Percentiles rank a stretch among this genome's conserved stretches.
Conservation (phyloP, 2,113 vertebrate species). For the Bettongia penicillata region DNA sequence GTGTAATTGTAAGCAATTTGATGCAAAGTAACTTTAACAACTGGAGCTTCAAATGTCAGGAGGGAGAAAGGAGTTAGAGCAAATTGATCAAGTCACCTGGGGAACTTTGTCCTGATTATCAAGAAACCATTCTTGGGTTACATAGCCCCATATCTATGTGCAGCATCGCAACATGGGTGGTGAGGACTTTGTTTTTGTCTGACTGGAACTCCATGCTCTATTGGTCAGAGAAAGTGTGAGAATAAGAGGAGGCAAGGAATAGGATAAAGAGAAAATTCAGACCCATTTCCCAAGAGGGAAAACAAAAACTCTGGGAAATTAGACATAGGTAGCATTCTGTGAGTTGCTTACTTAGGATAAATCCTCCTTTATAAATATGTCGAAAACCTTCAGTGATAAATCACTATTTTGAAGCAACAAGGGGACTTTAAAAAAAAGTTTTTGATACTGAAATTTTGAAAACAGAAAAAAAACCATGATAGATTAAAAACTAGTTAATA, state of each 20-base stretch:
- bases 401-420: neutral
- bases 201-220: neutral
- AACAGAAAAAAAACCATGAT: neutral
- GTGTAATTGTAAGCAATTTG: neutral
- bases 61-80: neutral
- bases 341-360: neutral
- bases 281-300: neutral
- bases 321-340: neutral
- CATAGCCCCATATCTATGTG: neutral
- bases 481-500: neutral
- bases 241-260: neutral
- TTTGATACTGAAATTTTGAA: neutral
- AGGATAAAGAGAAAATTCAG: neutral
- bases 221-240: neutral
- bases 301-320: neutral
- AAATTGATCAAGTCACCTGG: neutral
- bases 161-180: neutral
- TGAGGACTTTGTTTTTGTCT: neutral
- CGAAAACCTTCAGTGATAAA: neutral
- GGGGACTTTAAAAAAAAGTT: neutral
- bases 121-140: neutral
- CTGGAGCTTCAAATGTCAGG: conserved; percentile 8
- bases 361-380: neutral
- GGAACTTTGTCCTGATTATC: neutral
- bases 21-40: neutral